Conservation (phyloP, 1,140 invertebrate species). For the Anthonomus grandis region DNA sequence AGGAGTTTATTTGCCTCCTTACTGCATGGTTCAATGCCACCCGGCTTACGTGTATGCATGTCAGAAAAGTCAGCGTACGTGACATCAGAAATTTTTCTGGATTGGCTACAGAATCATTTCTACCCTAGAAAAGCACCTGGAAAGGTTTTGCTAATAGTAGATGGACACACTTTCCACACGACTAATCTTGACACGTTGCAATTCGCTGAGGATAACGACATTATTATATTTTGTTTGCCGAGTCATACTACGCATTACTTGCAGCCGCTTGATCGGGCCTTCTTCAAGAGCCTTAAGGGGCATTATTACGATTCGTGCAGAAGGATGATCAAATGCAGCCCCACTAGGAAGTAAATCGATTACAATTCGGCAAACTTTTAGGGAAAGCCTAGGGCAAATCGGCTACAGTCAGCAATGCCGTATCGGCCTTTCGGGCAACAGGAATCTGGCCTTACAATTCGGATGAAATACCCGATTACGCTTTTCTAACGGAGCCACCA, state of each 20-base stretch:
- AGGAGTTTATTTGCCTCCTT: constrained; percentile 26
- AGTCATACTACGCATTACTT: constrained; percentile 39
- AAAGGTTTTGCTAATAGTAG: constrained; percentile 46
- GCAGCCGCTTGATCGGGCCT: constrained; percentile 38
- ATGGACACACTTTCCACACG: constrained; percentile 46
- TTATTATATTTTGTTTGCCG: constrained; percentile 38
- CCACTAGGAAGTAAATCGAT: constrained; percentile 26
- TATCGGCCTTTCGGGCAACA: no score
- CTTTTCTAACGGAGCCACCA: no score
- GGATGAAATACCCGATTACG: no score
- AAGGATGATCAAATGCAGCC: constrained; percentile 11
- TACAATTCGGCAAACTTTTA: constrained; percentile 29
- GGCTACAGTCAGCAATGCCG: no score
- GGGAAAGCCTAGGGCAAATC: constrained; percentile 28
- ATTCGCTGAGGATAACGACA: constrained; percentile 33
- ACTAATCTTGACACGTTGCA: constrained; percentile 33
- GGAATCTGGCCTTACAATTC: no score
- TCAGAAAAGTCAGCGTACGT: constrained; percentile 46
- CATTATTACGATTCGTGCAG: constrained; percentile 22
- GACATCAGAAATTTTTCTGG: constrained; percentile 44
- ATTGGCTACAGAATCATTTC: constrained; percentile 45
- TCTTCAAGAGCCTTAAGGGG: constrained; percentile 40
- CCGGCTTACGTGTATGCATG: constrained; percentile 41
- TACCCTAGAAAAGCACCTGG: constrained; percentile 41
- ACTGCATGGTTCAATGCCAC: constrained; percentile 43